Base-by-base conservation (phyloP, 2,113 vertebrate species). In the Stigmatopora nigra region DNA sequence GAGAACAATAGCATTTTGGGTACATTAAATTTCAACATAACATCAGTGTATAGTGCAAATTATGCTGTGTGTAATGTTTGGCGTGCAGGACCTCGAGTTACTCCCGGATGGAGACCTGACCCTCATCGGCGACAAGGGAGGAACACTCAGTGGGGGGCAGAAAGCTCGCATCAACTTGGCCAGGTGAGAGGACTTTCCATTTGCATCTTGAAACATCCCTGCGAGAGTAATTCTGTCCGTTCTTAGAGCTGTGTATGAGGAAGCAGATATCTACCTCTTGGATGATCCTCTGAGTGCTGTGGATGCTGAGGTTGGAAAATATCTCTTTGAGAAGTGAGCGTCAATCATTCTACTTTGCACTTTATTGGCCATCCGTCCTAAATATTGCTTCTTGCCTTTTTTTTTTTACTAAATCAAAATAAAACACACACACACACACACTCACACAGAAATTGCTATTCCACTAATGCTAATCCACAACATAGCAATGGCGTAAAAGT, bases 91-190 rank as follows among this genome's bases (percentile, higher is more conserved):
- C 80, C 72, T 99, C 78, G 89, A 96, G 78, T 81, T 96, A 57
- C 76, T 98, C 65, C 90, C 91, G 2, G 76, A 94, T 4, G 95
- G 95, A 35, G 97, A 99, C 73, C 72, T 92, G 73, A 96, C 94
- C 0, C 68, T 94, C 57, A 95, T 99, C 63, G 97, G 95, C 73
- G 96, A 99, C 84, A 86, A 94, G 66, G 97, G 97, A 64, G 89
- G 93, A 63, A 99, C 93, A 0, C 89, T 99, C 67, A 99, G 97
- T 0, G 97, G 97, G 57, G 97, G 97, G 15, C 97, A 99, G 85
- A 99, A 95, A 68, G 95, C 97, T 0, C 92, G 96, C 2, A 88
- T 99, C 58, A 98, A 94, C 82, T 87, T 99, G 5, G 97, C 97
- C 35, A 95, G 97, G 97, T 91, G 58, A 9, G n/a, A 63, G 15